phyloP scores from a whole-genome alignment of 2,888 invertebrate species.

The Lordiphosa fenestrarum region DNA sequence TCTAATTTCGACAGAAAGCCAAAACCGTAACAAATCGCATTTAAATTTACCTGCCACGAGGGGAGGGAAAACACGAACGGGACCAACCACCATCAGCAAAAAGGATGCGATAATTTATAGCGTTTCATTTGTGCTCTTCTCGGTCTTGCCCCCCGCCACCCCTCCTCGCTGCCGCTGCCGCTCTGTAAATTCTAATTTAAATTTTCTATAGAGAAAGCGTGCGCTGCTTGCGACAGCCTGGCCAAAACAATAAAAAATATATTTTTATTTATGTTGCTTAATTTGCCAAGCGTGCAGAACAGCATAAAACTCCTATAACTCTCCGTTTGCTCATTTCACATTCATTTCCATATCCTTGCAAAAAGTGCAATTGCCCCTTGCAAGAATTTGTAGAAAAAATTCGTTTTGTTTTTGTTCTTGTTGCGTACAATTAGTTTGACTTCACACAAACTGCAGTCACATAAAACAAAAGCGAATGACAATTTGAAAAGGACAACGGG shows the following conservation, averaged over 20 bases:
- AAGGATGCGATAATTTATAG: conserved; percentile 74
- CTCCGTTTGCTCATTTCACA: conserved; percentile 32
- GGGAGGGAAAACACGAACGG: conserved; percentile 11
- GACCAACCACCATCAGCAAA: conserved; percentile 62
- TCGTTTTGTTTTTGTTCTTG: conserved; percentile 51
- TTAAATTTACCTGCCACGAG: conserved; percentile 73
- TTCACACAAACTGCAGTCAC: conserved; percentile 54
- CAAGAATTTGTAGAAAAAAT: conserved; percentile 65
- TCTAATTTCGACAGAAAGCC: conserved; percentile 59
- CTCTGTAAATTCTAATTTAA: conserved; percentile 76
- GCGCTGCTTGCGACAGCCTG: conserved; percentile 42
- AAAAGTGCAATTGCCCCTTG: conserved; percentile 64
- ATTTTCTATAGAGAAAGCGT: conserved; percentile 63
- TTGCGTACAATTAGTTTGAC: conserved; percentile 71
- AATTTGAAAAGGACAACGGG: conserved; percentile 60
- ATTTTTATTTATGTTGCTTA: conserved; percentile 71
- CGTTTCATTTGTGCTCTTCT: conserved; percentile 60
- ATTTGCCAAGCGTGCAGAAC: conserved; percentile 63
- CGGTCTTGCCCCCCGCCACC: conserved; percentile 16
- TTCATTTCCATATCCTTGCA: conserved; percentile 43
- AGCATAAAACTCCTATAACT: conserved; percentile 6
- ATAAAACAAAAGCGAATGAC: conserved; percentile 66
- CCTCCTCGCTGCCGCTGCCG: background rate
- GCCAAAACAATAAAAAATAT: conserved; percentile 50
- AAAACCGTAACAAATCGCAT: conserved; percentile 77